Base-by-base conservation (phyloP, 1,140 invertebrate genomes). In the Conus betulinus region DNA sequence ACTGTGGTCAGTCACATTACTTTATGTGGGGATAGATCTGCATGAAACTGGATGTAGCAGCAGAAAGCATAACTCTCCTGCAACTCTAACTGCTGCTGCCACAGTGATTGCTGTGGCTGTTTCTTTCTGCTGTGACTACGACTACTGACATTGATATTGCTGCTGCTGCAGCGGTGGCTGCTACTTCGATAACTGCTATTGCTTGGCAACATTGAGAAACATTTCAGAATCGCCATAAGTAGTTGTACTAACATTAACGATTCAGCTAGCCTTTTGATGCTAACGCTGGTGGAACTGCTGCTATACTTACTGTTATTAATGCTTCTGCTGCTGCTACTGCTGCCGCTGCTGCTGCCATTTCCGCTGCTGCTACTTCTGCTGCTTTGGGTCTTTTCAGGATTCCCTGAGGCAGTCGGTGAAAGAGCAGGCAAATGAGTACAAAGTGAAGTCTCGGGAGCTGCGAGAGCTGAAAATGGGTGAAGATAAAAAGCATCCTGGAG, bases 401-500 rank as follows among this genome's bases (percentile, higher is more conserved):
- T 63, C 11, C 3, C 71, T 87, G 27, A 53, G 71, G 7, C 52
- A 57, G 6, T 87, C 85, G 15, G 71, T 87, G 25, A 78, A 79
- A 17, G 20, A 7, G 67, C 74, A 84, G 84, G 89, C 87, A 79
- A 78, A 81, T 4, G 6, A 10, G 53, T 88, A n/a, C 57, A 63
- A 74, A 5, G 53, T 5, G 4, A 51, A n/a, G n/a, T 71, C 79
- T 78, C 83, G 55, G 81, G 88, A 60, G 52, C 78, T 52, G 3
- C 88, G 90, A 51, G 94, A 94, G 86, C 82, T 93, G 51, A 74
- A 55, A n/a, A 52, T 87, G 25, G n/a, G 52, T 7, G 88, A 91
- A 87, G 91, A 91, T 67, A 67, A 88, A 17, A 15, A 83, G n/a
- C 27, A 82, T 90, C 25, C 63, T 90, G 63, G 39, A 51, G 8